Percentiles rank a stretch among this genome's conserved stretches.
phyloP scores from a whole-genome alignment of 2,797 vertebrate species.

The Graptemys geographica region DNA sequence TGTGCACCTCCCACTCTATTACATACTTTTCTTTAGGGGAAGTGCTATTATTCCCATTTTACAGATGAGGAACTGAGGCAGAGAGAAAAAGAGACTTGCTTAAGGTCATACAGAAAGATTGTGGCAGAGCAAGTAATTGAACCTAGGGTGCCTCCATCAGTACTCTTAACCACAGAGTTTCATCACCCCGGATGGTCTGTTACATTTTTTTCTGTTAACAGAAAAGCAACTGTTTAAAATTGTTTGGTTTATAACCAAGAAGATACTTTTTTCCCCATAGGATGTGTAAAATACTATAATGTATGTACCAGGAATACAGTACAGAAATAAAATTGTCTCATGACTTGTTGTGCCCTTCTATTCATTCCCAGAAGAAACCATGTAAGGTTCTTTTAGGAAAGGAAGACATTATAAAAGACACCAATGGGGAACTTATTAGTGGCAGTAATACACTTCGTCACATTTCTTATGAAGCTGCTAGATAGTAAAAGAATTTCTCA shows the following conservation, averaged over 20 bases:
- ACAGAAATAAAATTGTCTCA: neutral
- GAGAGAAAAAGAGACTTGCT: neutral
- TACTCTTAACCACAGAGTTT: neutral
- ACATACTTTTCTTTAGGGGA: neutral
- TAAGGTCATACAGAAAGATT: neutral
- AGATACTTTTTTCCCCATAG: rapidly evolving
- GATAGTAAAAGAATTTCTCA: neutral
- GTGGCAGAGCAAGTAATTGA: neutral
- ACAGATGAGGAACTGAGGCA: neutral
- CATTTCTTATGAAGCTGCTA: neutral
- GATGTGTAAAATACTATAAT: neutral
- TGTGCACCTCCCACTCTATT: neutral
- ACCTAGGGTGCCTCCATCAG: neutral
- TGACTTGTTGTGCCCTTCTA: rapidly evolving
- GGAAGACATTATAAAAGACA: neutral
- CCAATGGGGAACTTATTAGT: neutral
- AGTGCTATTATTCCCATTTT: too few species aligned
- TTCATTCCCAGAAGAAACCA: neutral
- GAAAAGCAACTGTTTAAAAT: neutral
- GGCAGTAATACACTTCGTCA: neutral
- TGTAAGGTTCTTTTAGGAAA: neutral
- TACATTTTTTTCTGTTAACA: neutral
- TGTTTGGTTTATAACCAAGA: neutral
- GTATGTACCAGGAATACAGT: neutral
- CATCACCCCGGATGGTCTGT: neutral